Conservation (phyloP, 2,888 invertebrate genomes). For the Tholera decimalis region DNA sequence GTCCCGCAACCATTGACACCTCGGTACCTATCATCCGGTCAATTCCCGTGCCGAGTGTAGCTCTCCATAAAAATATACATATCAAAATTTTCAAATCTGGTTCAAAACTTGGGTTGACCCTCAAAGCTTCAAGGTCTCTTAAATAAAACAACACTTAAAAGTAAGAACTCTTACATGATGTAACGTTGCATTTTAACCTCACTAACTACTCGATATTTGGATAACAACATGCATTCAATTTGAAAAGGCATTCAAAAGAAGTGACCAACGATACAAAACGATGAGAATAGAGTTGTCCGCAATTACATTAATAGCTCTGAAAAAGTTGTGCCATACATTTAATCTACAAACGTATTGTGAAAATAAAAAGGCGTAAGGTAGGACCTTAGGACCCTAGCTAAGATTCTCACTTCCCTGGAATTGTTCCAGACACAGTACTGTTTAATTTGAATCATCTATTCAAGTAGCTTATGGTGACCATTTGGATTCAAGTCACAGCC, state of each 20-base stretch:
- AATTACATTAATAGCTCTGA: constrained; percentile 21
- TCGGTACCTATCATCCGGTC: constrained; percentile 87
- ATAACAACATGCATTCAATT: not conserved
- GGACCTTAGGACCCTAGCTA: not conserved
- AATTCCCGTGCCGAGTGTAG: constrained; percentile 78
- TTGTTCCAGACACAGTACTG: constrained; percentile 41
- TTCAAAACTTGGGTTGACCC: not conserved
- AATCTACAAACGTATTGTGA: constrained; percentile 5
- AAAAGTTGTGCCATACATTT: constrained; percentile 17
- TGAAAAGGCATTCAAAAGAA: constrained; percentile 20
- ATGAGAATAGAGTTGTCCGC: constrained; percentile 28
- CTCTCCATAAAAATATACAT: constrained; percentile 44
- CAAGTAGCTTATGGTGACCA: constrained; percentile 50
- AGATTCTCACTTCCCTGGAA: constrained; percentile 42
- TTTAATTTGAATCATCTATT: constrained; percentile 55
- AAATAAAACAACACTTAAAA: not conserved
- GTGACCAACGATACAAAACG: constrained; percentile 9
- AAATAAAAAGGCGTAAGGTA: constrained; percentile 25
- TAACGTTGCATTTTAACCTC: not conserved
- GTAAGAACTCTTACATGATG: not conserved
- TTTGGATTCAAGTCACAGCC: constrained; percentile 67
- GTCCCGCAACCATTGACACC: constrained; percentile 91
- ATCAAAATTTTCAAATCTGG: constrained; percentile 4
- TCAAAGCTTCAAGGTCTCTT: not conserved
- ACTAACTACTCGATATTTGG: not conserved